These are phyloP conservation scores for Psittacula echo DNA, from an alignment of 2,797 vertebrate genomes.

Conservation along the genomic window DNA sequence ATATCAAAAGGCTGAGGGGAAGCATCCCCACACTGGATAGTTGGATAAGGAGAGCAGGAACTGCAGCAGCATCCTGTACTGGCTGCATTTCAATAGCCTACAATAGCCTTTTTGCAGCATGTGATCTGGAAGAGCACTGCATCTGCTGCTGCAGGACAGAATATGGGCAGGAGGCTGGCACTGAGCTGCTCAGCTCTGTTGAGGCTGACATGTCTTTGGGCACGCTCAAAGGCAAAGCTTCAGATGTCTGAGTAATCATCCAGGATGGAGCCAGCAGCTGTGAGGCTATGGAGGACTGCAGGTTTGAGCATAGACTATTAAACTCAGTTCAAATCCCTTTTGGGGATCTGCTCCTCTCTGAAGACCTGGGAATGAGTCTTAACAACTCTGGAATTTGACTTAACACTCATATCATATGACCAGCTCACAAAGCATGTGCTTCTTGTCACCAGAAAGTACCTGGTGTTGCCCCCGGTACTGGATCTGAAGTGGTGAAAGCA, in stretches of 20 bases:
- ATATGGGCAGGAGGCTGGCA: background rate
- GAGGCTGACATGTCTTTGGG: background rate
- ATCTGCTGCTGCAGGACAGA: background rate
- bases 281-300: background rate
- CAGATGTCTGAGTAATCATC: background rate
- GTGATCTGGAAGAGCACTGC: background rate
- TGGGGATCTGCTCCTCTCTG: background rate
- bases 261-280: background rate
- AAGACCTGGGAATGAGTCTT: background rate
- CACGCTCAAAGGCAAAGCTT: background rate
- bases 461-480: background rate
- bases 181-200: background rate
- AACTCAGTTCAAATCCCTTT: background rate
- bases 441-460: background rate
- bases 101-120: background rate
- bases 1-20: rapidly evolving
- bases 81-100: background rate
- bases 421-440: background rate
- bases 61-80: background rate
- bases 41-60: background rate
- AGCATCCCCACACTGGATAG: background rate
- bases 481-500: background rate
- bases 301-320: background rate
- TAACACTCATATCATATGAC: background rate
- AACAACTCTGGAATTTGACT: background rate